These are phyloP conservation scores for Enteromius treurensis DNA, from an alignment of 2,797 vertebrate species.

Conservation along the genomic window DNA sequence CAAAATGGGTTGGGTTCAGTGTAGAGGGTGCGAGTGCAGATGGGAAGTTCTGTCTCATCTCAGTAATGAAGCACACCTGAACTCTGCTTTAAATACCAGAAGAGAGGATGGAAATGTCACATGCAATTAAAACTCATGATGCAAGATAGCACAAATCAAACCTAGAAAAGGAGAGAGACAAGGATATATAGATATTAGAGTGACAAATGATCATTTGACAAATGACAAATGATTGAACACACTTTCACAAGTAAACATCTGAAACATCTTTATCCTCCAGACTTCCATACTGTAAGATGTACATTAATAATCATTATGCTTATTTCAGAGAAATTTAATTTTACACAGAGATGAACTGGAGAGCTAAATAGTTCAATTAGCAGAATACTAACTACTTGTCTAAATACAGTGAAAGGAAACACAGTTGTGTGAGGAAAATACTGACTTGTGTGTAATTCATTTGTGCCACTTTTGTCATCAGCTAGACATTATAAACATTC, in stretches of 20 bases:
- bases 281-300: not conserved
- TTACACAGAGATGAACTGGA: not conserved
- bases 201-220: constrained; percentile 53
- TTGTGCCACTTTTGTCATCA: not conserved
- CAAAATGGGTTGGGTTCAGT: constrained; percentile 15
- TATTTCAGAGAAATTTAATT: not conserved
- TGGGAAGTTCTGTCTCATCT: constrained; percentile 69
- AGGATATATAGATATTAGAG: constrained; percentile 31
- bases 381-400: not conserved
- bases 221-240: constrained; percentile 54
- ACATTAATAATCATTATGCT: not conserved
- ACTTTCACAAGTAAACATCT: not conserved
- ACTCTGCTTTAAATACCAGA: constrained; percentile 86
- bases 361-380: not conserved
- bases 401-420: not conserved
- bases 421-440: not conserved
- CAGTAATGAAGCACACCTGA: constrained; percentile 85
- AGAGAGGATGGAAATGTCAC: constrained; percentile 82
- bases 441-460: not conserved
- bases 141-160: constrained; percentile 82
- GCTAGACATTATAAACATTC: not conserved
- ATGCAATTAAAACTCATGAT: constrained; percentile 86
- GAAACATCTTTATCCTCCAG: not conserved
- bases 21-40: constrained; percentile 48
- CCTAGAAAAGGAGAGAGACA: constrained; percentile 69